Base-by-base conservation (phyloP, 2,797 vertebrate species). In the Gouania willdenowi region DNA sequence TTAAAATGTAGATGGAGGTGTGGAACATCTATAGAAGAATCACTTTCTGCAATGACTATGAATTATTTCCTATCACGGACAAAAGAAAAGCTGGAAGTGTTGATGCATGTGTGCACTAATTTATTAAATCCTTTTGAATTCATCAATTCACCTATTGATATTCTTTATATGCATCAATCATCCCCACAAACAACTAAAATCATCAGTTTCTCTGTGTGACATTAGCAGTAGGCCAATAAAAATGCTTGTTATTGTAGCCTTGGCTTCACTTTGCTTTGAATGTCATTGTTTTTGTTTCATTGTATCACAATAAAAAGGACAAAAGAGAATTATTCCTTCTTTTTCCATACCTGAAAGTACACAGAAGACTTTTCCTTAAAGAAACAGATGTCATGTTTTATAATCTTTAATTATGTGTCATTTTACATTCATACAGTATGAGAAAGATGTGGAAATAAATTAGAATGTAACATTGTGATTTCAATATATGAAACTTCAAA, bases 21-120 rank as follows among this genome's bases (percentile, higher is more conserved):
- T 21, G 13, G 5, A 3, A 2, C 3, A 20, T 41, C 26, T 57
- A 41, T 55, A 54, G 28, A 44, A 3, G 9, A 35, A 53, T 35
- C 6, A 10, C 12, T 39, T 11, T 25, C 64, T 31, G 41, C n/a
- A 14, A 35, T 23, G 17, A 21, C 49, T 27, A 37, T 24, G 11
- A 8, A 15, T 36, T 23, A 17, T 25, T 48, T 21, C n/a, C 5
- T 5, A 41, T 40, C 42, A n/a, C 32, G 22, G 23, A 48, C 29
- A 41, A 43, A n/a, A 54, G 1, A 19, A 51, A 52, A 62, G 42
- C 46, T 66, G n/a, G 22, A 28, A 23, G 49, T 56, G 42, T 63
- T 50, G 46, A 41, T 62, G 64, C 61, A 70, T 74, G 66, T 51
- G 21, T 38, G 66, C 50, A 57, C 49, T 79, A 71, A 84, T 66